phyloP scores from a whole-genome alignment of 2,113 vertebrate species.

The Pituophis catenifer region DNA sequence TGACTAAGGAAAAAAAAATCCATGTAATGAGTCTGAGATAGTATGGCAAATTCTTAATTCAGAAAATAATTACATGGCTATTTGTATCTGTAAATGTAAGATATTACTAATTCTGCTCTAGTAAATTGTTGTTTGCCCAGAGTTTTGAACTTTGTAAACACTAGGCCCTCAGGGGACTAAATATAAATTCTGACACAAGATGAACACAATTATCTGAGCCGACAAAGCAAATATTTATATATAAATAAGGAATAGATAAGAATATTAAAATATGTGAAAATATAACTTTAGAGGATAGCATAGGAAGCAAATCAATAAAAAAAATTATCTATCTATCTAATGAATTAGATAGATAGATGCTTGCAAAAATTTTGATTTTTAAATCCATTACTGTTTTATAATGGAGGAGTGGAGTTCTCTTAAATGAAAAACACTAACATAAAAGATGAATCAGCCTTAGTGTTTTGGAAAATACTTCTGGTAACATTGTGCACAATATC shows the following conservation, averaged over 20 bases:
- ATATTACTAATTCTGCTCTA: conserved; percentile 61
- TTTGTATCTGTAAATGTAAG: conserved; percentile 55
- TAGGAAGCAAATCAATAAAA: conserved; percentile 35
- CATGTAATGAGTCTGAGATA: conserved; percentile 62
- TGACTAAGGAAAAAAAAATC: conserved; percentile 53
- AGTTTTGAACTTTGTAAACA: conserved; percentile 63
- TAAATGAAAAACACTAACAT: background rate
- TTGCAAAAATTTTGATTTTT: background rate
- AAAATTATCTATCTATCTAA: background rate
- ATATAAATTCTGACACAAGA: conserved; percentile 44
- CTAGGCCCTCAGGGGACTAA: conserved; percentile 28
- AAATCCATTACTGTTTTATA: background rate
- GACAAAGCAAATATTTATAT: conserved; percentile 54
- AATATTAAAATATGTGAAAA: conserved; percentile 3
- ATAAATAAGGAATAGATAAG: conserved; percentile 30
- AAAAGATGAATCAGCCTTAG: background rate
- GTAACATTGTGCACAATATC: background rate
- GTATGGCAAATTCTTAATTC: conserved; percentile 64
- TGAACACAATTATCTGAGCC: conserved; percentile 13
- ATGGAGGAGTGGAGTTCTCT: background rate
- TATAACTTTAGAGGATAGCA: background rate
- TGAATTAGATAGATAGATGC: background rate
- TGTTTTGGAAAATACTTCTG: background rate
- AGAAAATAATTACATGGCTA: conserved; percentile 65
- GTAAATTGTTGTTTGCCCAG: conserved; percentile 61